phyloP scores from a whole-genome alignment of 2,113 vertebrate genomes.

The Phalacrocorax pelagicus region DNA sequence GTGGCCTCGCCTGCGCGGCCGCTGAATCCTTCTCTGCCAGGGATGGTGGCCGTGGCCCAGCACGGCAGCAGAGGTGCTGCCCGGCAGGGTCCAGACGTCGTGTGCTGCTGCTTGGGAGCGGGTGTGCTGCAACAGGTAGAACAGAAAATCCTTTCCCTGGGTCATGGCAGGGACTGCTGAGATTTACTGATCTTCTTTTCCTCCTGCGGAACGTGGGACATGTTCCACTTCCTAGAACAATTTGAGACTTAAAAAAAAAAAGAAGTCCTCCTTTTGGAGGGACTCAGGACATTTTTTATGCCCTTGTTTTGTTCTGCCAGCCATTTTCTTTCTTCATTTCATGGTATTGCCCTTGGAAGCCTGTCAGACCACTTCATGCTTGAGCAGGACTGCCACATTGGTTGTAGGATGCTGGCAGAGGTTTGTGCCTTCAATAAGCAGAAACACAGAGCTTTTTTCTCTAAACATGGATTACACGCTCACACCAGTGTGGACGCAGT shows the following conservation, averaged over 20 bases:
- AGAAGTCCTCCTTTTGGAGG: not conserved
- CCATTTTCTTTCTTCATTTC: not conserved
- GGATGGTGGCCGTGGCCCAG: fast-evolving
- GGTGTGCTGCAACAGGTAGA: not conserved
- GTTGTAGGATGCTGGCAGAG: not conserved
- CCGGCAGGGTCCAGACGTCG: not conserved
- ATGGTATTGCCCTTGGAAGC: not conserved
- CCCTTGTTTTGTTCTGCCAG: not conserved
- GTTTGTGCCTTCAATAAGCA: not conserved
- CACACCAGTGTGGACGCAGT: fast-evolving
- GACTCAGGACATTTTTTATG: fast-evolving
- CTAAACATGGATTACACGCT: fast-evolving
- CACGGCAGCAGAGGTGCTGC: not conserved
- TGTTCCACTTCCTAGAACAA: not conserved
- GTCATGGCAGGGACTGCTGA: not conserved
- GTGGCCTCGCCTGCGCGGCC: not conserved
- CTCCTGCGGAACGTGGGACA: not conserved
- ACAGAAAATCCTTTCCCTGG: not conserved
- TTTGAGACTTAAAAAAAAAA: no score
- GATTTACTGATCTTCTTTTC: not conserved
- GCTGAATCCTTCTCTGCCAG: not conserved
- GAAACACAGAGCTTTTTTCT: not conserved
- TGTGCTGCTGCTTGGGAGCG: no score
- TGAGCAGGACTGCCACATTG: not conserved
- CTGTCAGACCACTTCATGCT: not conserved